Evolutionary conservation across 2,888 invertebrate genomes (phyloP).

Genomic region (Clanis bilineata): DNA sequence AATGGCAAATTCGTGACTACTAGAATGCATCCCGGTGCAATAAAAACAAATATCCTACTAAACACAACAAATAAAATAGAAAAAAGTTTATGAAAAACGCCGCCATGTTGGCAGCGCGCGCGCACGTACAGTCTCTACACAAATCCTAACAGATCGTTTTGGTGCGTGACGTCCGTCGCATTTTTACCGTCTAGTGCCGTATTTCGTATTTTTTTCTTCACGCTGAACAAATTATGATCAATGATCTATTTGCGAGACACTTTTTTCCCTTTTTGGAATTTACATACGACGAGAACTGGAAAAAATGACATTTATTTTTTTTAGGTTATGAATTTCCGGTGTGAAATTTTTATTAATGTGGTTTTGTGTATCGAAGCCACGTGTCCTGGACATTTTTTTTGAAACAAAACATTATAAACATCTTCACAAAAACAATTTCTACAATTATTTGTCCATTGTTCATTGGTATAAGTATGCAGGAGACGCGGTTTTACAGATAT

Average conservation of each 20-base stretch:
- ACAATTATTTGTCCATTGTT: no score
- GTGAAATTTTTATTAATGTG: no score
- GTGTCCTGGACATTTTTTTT: no score
- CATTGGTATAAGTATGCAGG: no score
- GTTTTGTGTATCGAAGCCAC: no score
- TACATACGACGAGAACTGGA: background rate
- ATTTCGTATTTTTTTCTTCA: constrained; percentile 37
- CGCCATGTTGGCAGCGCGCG: constrained; percentile 52
- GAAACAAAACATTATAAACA: no score
- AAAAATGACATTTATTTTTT: background rate
- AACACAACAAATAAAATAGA: constrained; percentile 68
- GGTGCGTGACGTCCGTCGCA: constrained; percentile 64
- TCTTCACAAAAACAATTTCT: no score
- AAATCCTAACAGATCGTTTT: constrained; percentile 79
- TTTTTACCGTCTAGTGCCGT: constrained; percentile 38
- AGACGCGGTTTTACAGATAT: no score
- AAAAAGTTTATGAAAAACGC: constrained; percentile 52
- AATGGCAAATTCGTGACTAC: constrained; percentile 74
- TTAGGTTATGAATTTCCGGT: background rate
- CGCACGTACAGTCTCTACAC: constrained; percentile 61
- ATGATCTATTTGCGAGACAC: constrained; percentile 43
- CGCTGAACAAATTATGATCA: constrained; percentile 45
- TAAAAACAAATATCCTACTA: constrained; percentile 76
- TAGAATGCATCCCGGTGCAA: constrained; percentile 67
- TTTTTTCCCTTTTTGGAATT: constrained; percentile 15